Conservation (phyloP, 2,888 invertebrate species). For the Tetropium fuscum region DNA sequence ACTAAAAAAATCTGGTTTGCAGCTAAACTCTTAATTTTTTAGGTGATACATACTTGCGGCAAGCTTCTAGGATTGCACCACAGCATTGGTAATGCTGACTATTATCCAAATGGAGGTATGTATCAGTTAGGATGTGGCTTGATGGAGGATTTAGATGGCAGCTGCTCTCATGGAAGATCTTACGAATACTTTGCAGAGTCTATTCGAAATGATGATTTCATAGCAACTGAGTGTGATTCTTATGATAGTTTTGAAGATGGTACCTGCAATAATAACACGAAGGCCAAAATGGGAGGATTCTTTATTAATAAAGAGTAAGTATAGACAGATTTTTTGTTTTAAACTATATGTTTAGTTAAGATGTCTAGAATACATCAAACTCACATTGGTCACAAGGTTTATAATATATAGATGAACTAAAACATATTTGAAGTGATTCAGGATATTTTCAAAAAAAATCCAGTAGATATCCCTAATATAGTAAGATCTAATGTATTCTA, state of each 20-base stretch:
- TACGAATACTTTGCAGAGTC: slow-evolving; percentile 65
- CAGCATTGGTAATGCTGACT: slow-evolving; percentile 57
- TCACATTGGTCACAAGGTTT: too few species aligned
- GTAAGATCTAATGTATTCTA: too few species aligned
- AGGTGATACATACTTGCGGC: slow-evolving; percentile 55
- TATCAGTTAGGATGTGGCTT: slow-evolving; percentile 55
- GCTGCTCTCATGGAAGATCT: slow-evolving; percentile 65
- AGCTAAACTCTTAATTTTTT: slow-evolving; percentile 23
- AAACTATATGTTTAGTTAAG: too few species aligned
- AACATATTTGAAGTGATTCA: too few species aligned
- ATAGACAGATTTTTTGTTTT: too few species aligned
- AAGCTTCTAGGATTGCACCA: slow-evolving; percentile 28
- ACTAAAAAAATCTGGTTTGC: too few species aligned
- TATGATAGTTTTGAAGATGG: slow-evolving; percentile 25
- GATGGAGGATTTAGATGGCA: slow-evolving; percentile 46
- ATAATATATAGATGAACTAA: too few species aligned
- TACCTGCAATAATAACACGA: slow-evolving; percentile 34
- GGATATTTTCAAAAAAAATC: too few species aligned
- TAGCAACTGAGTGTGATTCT: slow-evolving; percentile 27
- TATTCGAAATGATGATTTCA: slow-evolving; percentile 47
- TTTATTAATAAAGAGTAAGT: slow-evolving; percentile 34
- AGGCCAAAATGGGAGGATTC: slow-evolving; percentile 45
- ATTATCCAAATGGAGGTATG: slow-evolving; percentile 57
- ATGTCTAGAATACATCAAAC: too few species aligned
- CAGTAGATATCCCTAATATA: too few species aligned